Base-by-base conservation (phyloP, 2,797 vertebrate species). In the Pempheris klunzingeri region DNA sequence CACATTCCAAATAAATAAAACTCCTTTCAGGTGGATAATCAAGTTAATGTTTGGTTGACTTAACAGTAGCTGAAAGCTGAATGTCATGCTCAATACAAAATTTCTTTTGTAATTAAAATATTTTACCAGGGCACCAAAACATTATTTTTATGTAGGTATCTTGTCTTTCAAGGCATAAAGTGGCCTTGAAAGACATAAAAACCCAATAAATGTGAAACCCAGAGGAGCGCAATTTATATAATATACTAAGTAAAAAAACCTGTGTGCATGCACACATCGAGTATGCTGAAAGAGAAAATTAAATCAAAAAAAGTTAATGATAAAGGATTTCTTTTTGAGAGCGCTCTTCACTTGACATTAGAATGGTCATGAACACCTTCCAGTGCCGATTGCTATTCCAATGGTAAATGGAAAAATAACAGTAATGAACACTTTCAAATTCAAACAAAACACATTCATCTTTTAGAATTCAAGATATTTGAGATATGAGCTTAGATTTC, bases 391-490 rank as follows among this genome's bases (percentile, higher is more conserved):
- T 59, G 59, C 12, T 32, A 58, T 70, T 57, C 8, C 22, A 26
- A 43, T n/a, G 53, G 15, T 30, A 28, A 63, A 52, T 11, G 7
- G 36, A 54, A 5, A 64, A 74, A 70, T 30, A 79, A 53, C 17
- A 20, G 34, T 53, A 50, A 38, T 43, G n/a, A 11, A 58, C 17
- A n/a, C 39, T 52, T 43, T 70, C 1, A 18, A 68, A 71, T 65
- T 60, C 5, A 62, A 38, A 63, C 34, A 52, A 41, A 57, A 59
- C 10, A 49, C 24, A 68, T 60, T 43, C 2, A 61, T 79, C 47
- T 76, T 63, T 54, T 12, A 43, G 17, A 52, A 72, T 62, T 22
- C 50, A 59, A 63, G n/a, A n/a, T n/a, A n/a, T n/a, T 10, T 38
- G 32, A 39, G 55, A 43, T 9, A 12, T 24, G 39, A 52, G 46